Evolutionary conservation across 2,888 invertebrate genomes (phyloP), one percentile per base, ranked within the genome.

Genomic region (Drosophila infuscata): DNA sequence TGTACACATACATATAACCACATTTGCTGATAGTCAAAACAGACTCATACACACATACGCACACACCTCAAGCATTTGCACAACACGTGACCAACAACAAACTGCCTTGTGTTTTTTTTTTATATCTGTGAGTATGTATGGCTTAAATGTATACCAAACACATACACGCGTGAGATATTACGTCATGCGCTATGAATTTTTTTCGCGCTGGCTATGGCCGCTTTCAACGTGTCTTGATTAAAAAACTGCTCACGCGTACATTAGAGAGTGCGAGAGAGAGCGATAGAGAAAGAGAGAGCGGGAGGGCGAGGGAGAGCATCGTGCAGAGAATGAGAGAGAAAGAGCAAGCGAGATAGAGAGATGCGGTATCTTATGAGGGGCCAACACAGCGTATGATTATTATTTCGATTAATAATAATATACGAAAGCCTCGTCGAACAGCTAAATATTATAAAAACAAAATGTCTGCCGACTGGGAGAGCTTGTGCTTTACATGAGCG

Each of bases 161-260:
- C 32, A 60, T 32, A 59, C 8, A 36, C 3, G 92, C 93, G 93
- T 93, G 93, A 93, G 92, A 84, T 81, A 91, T 93, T 93, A 92
- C 93, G 93, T 93, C 92, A 93, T 89, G 90, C 81, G 74, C 84
- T 85, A 92, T 91, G 89, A 89, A 91, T 91, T 91, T 75, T 75
- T 78, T 78, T 78, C n/a, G 70, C 76, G 68, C 69, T 85, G 54
- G 60, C 74, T 83, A 76, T 76, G 69, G 70, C 74, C 74, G 77
- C 81, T 83, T 88, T 87, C 74, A 75, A 80, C 84, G 76, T 84
- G 80, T 75, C 78, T 77, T 72, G 83, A 74, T 83, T 85, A 82
- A 88, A 90, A 79, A 76, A 77, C 72, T 70, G 69, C 74, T 75
- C 77, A 77, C 77, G 77, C 78, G 60, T 76, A 60, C 25, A 56